Conservation (phyloP, 2,797 vertebrate genomes). For the Chanos chanos region DNA sequence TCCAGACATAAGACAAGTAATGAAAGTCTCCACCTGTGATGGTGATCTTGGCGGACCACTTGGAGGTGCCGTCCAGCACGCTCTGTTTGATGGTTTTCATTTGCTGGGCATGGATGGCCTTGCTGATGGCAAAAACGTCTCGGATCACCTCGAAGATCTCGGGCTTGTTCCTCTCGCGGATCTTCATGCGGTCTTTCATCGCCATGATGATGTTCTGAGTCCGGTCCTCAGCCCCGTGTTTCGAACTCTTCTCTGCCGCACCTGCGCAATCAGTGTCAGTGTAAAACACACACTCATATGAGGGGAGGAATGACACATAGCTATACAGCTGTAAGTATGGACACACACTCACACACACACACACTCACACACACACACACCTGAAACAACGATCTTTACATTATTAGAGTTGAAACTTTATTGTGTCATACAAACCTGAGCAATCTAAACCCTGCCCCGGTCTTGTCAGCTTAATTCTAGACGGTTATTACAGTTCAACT, state of each 20-base stretch:
- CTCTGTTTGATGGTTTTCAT: constrained; percentile 98
- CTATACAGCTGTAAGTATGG: not conserved
- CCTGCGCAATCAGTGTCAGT: too few relatives aligned
- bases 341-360: not conserved
- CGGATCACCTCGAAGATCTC: constrained; percentile 96
- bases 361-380: not conserved
- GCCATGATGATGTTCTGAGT: constrained; percentile 99
- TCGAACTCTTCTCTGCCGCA: constrained; percentile 93
- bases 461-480: not conserved
- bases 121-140: constrained; percentile 87
- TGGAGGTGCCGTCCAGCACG: constrained; percentile 94
- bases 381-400: too few relatives aligned
- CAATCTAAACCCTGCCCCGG: not conserved
- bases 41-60: constrained; percentile 98
- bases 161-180: constrained; percentile 93
- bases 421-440: too few relatives aligned
- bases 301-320: too few relatives aligned
- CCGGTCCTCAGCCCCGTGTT: constrained; percentile 93
- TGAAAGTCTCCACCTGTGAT: constrained; percentile 80
- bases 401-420: not conserved
- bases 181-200: constrained; percentile 99
- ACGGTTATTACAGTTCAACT: not conserved
- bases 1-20: too few relatives aligned
- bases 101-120: constrained; percentile 87
- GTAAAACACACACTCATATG: not conserved